Evolutionary conservation across 2,888 invertebrate species (phyloP).

Genomic region (Macropis europaea): DNA sequence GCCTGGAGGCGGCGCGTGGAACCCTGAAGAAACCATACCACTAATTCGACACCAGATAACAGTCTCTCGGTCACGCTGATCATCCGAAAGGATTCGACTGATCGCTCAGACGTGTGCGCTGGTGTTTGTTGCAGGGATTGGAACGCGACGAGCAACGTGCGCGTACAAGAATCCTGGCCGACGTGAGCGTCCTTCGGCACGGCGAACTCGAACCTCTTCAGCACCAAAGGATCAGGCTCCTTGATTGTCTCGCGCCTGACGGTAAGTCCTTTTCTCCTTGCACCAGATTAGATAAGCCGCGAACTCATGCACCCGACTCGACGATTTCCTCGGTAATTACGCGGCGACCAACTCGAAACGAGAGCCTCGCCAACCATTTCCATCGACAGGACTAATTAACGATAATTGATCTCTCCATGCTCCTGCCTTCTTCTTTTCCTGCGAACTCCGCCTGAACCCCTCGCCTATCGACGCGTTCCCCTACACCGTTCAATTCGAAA

Average conservation of each 20-base stretch:
- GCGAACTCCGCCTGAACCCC: no score
- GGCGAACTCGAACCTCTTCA: conserved; percentile 74
- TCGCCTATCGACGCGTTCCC: no score
- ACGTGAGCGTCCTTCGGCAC: conserved; percentile 77
- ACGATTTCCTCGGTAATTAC: not conserved
- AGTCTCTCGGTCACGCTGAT: conserved; percentile 54
- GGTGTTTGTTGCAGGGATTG: conserved; percentile 77
- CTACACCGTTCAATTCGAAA: no score
- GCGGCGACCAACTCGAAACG: not conserved
- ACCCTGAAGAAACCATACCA: conserved; percentile 2
- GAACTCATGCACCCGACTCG: conserved; percentile 4
- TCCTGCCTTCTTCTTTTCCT: no score
- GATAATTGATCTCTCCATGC: conserved; percentile 8
- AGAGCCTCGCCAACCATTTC: no score
- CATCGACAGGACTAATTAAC: conserved; percentile 5
- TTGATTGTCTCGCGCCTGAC: conserved; percentile 75
- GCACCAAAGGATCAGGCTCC: conserved; percentile 74
- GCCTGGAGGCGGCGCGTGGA: not conserved
- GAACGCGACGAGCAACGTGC: conserved; percentile 78
- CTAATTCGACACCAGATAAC: conserved; percentile 40
- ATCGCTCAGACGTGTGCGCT: conserved; percentile 61
- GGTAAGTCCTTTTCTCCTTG: conserved; percentile 71
- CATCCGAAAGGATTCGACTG: conserved; percentile 57
- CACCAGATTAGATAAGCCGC: conserved; percentile 32
- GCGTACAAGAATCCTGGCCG: conserved; percentile 79